A percentile compares a stretch with the other conserved stretches of the same genome.
phyloP scores from a whole-genome alignment of 2,797 vertebrate genomes.

The Gymnoscopelus braueri region DNA sequence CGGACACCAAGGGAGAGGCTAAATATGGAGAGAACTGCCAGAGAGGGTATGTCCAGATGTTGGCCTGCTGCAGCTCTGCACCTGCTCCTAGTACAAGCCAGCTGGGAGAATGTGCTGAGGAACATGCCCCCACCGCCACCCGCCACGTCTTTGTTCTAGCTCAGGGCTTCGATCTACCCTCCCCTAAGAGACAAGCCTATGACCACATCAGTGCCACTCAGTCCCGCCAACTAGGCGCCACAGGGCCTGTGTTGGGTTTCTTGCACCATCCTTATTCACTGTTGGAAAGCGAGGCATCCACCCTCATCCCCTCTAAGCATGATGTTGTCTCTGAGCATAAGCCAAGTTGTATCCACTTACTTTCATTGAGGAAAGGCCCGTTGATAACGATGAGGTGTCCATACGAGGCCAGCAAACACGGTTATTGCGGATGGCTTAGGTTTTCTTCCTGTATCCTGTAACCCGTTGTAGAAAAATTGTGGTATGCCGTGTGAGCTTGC shows the following conservation, averaged over 20 bases:
- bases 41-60: conserved; percentile 73
- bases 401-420: conserved; percentile 34
- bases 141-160: conserved; percentile 20
- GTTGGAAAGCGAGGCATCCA: conserved; percentile 51
- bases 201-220: conserved; percentile 31
- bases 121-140: conserved; percentile 14
- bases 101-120: conserved; percentile 49
- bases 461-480: conserved; percentile 14
- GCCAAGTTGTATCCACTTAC: conserved; percentile 59
- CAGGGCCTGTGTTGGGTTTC: conserved; percentile 35
- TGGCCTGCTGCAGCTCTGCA: conserved; percentile 65
- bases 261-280: conserved; percentile 49
- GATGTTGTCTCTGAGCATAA: conserved; percentile 37
- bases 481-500: conserved; percentile 8
- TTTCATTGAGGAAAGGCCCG: conserved; percentile 45
- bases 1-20: conserved; percentile 56
- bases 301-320: conserved; percentile 32
- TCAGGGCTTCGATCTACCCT: conserved; percentile 35
- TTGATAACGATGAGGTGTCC: conserved; percentile 44
- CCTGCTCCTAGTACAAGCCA: conserved; percentile 72
- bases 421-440: conserved; percentile 19
- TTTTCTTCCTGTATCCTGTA: conserved; percentile 43
- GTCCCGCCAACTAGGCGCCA: conserved; percentile 57
- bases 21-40: conserved; percentile 70
- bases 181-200: conserved; percentile 34